phyloP scores from a whole-genome alignment of 2,888 invertebrate species.

The Crioceris asparagi region DNA sequence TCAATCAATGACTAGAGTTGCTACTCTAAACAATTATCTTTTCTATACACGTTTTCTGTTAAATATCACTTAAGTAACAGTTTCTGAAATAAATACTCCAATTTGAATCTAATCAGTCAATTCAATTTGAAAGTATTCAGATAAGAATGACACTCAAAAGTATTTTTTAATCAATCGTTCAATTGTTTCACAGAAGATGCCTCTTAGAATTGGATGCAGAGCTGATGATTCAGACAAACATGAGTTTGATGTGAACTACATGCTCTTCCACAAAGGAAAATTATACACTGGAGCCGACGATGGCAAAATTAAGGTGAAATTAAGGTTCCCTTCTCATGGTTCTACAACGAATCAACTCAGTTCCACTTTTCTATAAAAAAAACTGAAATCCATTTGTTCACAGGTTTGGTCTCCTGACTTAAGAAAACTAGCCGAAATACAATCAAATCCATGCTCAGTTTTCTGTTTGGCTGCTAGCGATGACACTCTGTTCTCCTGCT shows the following conservation, averaged over 20 bases:
- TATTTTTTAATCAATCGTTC: too few relatives aligned
- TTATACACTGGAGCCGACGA: constrained; percentile 42
- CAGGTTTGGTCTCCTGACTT: constrained; percentile 42
- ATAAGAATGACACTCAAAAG: too few relatives aligned
- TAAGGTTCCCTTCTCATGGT: not conserved
- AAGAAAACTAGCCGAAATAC: constrained; percentile 35
- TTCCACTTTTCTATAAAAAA: not conserved
- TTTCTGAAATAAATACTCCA: too few relatives aligned
- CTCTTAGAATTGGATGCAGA: constrained; percentile 28
- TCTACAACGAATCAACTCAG: not conserved
- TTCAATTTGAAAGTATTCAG: too few relatives aligned
- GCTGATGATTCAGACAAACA: constrained; percentile 38
- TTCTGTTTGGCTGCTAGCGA: constrained; percentile 48
- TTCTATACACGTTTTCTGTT: too few relatives aligned
- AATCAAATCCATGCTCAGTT: constrained; percentile 50
- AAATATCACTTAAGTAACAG: too few relatives aligned
- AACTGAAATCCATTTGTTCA: not conserved
- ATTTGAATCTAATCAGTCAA: too few relatives aligned
- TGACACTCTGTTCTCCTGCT: constrained; percentile 48
- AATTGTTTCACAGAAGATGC: too few relatives aligned
- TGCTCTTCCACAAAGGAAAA: constrained; percentile 37
- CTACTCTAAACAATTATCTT: too few relatives aligned
- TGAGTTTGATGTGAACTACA: constrained; percentile 35
- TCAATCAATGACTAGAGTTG: too few relatives aligned
- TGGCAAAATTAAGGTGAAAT: constrained; percentile 41